A percentile compares a stretch with the other conserved stretches of the same genome.
Evolutionary conservation across 2,888 invertebrate species (phyloP).

Genomic region (Tetropium fuscum): DNA sequence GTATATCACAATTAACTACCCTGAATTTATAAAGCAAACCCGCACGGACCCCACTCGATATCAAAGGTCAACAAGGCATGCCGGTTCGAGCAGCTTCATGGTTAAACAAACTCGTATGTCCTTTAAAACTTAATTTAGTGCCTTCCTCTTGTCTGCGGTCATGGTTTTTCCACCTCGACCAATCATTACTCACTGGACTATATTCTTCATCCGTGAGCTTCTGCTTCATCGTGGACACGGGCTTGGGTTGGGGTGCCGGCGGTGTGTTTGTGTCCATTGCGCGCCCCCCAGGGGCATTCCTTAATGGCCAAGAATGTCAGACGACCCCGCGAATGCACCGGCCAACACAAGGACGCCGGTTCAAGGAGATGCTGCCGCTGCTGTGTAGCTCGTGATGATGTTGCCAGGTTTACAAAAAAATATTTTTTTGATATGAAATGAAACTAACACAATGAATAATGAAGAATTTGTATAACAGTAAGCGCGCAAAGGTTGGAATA

Average conservation of each 20-base stretch:
- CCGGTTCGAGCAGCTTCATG: too few species aligned
- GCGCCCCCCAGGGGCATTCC: conserved; percentile 61
- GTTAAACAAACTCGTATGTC: too few species aligned
- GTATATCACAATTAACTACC: too few species aligned
- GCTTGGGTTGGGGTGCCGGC: conserved; percentile 46
- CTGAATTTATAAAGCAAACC: too few species aligned
- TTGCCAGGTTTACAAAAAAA: conserved; percentile 25
- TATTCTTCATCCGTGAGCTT: conserved; percentile 7
- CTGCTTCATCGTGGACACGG: conserved; percentile 1
- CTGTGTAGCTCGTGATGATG: not conserved
- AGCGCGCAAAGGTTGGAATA: too few species aligned
- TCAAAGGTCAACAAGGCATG: too few species aligned
- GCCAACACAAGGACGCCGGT: conserved; percentile 34
- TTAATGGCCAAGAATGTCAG: conserved; percentile 59
- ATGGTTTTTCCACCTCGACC: not conserved
- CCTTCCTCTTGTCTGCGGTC: too few species aligned
- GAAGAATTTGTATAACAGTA: too few species aligned
- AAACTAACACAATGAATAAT: too few species aligned
- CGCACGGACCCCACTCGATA: too few species aligned
- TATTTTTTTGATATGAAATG: too few species aligned
- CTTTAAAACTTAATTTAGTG: too few species aligned
- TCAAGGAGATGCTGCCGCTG: conserved; percentile 32
- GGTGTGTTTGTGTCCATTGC: conserved; percentile 62
- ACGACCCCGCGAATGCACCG: conserved; percentile 49
- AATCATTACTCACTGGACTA: not conserved